Base-by-base conservation (phyloP, 2,797 vertebrate genomes). In the Sarcophilus harrisii region DNA sequence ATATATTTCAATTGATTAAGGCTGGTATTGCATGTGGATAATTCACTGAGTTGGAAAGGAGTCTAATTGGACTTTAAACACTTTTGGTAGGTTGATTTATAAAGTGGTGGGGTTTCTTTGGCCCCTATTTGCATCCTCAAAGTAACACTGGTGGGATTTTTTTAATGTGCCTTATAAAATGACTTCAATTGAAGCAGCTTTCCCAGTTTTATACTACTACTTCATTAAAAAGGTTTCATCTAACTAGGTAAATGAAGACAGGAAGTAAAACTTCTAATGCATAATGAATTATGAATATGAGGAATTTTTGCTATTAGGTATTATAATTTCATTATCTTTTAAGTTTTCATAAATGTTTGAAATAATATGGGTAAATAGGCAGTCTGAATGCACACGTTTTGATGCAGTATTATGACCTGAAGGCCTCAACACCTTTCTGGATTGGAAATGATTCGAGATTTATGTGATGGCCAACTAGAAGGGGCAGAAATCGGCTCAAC, bases 361-460 rank as follows among this genome's bases (percentile, higher is more conserved):
- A 94, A 90, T 94, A 94, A 93, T 30, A 3, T 87, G 93, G 94
- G 24, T 54, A 54, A 27, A 8, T 94, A 91, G 91, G 93, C 92
- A 97, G 29, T 59, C 92, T 96, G 81, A 94, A 66, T 0, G 0
- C 94, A 57, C 96, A 59, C 94, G 0, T 96, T 96, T 97, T 98
- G 97, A 97, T 94, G 94, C 95, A 12, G 29, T 97, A 2, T 96
- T 98, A 91, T 98, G 90, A 94, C 92, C 98, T 96, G 93, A 97
- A 99, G 99, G 98, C 99, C 99, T 87, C 99, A 99, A 98, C 99
- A 99, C 98, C 98, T 99, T 93, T 99, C 99, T 90, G 99, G 99
- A 92, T 96, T 99, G 97, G 99, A 99, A 98, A 98, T 99, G 93
- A 93, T 99, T 97, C 99, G 99, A 93, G 99, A 99, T 97, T 98